These are phyloP conservation scores for Taeniopygia guttata DNA, from an alignment of 2,797 vertebrate species.

Conservation along the genomic window DNA sequence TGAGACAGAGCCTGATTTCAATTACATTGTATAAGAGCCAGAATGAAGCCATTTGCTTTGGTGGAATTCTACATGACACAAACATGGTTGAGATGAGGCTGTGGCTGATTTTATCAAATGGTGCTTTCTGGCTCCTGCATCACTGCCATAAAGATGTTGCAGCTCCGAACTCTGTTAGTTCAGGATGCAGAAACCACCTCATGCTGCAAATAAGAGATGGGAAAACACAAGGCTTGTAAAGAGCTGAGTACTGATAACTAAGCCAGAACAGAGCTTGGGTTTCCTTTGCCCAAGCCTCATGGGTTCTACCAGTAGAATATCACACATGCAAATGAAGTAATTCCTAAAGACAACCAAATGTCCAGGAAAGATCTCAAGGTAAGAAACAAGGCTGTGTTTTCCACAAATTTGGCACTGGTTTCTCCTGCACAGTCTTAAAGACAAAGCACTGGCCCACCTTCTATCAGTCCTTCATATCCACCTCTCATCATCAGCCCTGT, in stretches of 20 bases:
- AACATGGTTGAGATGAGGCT: not conserved
- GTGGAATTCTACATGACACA: not conserved
- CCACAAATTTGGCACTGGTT: not conserved
- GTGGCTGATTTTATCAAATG: not conserved
- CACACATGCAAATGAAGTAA: not conserved
- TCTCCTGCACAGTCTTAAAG: not conserved
- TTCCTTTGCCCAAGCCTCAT: not conserved
- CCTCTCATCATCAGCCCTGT: not conserved
- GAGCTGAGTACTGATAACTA: not conserved
- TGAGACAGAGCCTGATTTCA: not conserved
- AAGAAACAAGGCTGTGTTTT: fast-evolving
- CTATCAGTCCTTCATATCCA: not conserved
- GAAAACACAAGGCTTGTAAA: not conserved
- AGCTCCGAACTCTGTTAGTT: not conserved
- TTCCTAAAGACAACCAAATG: not conserved
- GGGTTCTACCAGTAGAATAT: not conserved
- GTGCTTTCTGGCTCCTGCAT: not conserved
- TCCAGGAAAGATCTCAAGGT: not conserved
- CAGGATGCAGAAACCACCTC: not conserved
- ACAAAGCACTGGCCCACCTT: not conserved
- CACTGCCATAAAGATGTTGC: not conserved
- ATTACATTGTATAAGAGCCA: not conserved
- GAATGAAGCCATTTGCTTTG: not conserved
- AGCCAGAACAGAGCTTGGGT: not conserved
- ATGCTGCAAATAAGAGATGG: not conserved